phyloP scores from a whole-genome alignment of 2,797 vertebrate genomes.

The Threskiornis aethiopicus region DNA sequence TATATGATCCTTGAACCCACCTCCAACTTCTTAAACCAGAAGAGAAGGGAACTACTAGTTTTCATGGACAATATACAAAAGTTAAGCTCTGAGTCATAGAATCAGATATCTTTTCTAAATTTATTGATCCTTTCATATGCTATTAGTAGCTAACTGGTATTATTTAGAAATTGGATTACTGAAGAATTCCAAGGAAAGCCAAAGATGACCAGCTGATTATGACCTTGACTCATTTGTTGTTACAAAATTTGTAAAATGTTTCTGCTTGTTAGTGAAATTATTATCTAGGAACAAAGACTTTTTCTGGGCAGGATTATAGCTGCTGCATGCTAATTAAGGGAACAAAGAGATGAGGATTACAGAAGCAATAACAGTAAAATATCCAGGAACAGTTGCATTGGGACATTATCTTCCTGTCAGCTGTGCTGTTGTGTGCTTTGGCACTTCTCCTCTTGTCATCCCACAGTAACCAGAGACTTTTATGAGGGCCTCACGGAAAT shows the following conservation, averaged over 20 bases:
- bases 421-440: conserved; percentile 10
- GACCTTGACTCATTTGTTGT: not conserved
- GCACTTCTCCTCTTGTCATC: not conserved
- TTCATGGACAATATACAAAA: not conserved
- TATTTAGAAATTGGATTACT: not conserved
- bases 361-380: conserved; percentile 34
- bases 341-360: conserved; percentile 23
- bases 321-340: not conserved
- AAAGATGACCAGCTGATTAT: not conserved
- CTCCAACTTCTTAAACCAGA: not conserved
- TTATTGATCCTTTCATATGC: not conserved
- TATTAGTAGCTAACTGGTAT: not conserved
- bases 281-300: conserved; percentile 4
- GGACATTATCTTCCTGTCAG: not conserved
- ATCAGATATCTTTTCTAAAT: not conserved
- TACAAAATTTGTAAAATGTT: not conserved
- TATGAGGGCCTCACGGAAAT: not conserved
- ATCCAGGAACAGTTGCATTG: not conserved
- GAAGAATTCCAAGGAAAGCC: not conserved
- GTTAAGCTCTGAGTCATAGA: not conserved
- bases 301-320: conserved; percentile 5
- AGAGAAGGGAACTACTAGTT: not conserved
- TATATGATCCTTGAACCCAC: not conserved
- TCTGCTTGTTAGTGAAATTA: not conserved
- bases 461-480: not conserved